Evolutionary conservation across 2,797 vertebrate species (phyloP).

Genomic region (Pangasius mekongensis): DNA sequence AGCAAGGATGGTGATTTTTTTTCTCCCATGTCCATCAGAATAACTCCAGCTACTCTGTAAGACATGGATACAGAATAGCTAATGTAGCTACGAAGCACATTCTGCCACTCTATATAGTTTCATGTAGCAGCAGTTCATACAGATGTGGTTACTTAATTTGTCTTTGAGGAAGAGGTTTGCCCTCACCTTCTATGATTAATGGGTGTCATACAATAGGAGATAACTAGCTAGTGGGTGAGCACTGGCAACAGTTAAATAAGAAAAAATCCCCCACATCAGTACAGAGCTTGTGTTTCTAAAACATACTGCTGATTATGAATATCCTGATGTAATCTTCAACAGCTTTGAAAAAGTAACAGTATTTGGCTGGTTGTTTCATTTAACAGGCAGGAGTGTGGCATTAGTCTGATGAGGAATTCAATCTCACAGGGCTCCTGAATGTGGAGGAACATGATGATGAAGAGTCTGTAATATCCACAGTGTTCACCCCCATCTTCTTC

Average conservation of each 20-base stretch:
- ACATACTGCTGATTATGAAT: not conserved
- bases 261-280: not conserved
- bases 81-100: not conserved
- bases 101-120: not conserved
- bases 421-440: conserved; percentile 45
- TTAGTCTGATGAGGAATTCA: conserved; percentile 73
- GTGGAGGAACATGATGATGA: conserved; percentile 52
- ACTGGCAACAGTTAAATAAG: not conserved
- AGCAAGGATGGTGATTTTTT: too few relatives aligned
- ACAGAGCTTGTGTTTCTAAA: not conserved
- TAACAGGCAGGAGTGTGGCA: not conserved
- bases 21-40: not conserved
- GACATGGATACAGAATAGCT: not conserved
- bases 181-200: not conserved
- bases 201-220: not conserved
- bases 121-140: not conserved
- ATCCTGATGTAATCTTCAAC: not conserved
- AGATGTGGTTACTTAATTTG: not conserved
- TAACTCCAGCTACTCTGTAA: not conserved
- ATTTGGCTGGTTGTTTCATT: not conserved
- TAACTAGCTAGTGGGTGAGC: not conserved
- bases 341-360: not conserved
- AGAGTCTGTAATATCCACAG: conserved; percentile 58
- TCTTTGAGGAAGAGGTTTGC: not conserved
- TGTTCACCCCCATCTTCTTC: conserved; percentile 76